phyloP scores from a whole-genome alignment of 2,113 vertebrate species.

The Alectura lathami region DNA sequence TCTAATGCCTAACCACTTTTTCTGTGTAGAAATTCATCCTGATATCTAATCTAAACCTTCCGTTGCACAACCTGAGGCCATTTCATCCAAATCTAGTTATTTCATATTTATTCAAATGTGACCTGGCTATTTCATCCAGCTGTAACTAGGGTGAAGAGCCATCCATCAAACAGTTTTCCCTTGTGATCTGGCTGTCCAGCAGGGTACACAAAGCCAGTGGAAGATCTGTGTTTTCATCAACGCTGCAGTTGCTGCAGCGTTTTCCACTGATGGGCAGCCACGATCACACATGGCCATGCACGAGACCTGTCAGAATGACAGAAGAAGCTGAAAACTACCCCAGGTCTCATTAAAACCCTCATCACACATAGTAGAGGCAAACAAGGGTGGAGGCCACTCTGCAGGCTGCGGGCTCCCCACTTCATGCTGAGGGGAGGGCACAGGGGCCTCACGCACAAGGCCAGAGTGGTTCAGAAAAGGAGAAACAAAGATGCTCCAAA shows the following conservation, averaged over 20 bases:
- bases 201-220: background rate
- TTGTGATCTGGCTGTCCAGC: background rate
- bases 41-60: background rate
- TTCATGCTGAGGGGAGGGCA: background rate
- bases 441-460: background rate
- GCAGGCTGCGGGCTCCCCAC: background rate
- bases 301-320: background rate
- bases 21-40: background rate
- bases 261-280: background rate
- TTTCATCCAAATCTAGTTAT: background rate
- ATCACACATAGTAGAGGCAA: background rate
- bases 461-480: constrained; percentile 17
- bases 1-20: background rate
- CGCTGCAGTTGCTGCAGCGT: background rate
- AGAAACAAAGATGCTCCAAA: background rate
- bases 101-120: background rate
- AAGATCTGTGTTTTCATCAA: background rate
- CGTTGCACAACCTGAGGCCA: background rate
- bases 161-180: background rate
- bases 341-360: background rate
- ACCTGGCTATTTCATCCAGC: background rate
- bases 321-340: background rate
- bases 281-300: background rate
- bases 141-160: background rate
- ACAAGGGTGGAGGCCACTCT: background rate